phyloP scores from a whole-genome alignment of 2,113 vertebrate genomes.

The Edolisoma coerulescens region DNA sequence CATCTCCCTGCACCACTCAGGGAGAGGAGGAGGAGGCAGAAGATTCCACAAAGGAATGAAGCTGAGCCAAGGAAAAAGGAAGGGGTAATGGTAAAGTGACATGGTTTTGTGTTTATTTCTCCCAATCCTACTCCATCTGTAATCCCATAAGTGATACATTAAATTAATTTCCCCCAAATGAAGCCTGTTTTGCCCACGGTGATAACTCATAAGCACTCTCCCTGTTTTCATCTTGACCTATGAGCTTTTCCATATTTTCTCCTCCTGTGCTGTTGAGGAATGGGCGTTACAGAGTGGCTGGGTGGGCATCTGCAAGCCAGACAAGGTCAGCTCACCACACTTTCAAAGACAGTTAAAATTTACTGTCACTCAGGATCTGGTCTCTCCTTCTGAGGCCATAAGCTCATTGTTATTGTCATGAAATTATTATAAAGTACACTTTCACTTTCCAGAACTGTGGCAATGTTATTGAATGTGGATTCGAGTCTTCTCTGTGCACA shows the following conservation, averaged over 20 bases:
- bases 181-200: not conserved
- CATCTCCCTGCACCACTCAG: not conserved
- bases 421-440: not conserved
- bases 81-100: rapidly evolving
- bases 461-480: not conserved
- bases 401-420: not conserved
- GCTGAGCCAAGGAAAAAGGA: not conserved
- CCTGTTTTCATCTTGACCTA: not conserved
- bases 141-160: not conserved
- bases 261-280: not conserved
- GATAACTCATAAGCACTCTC: not conserved
- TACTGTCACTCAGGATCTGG: not conserved
- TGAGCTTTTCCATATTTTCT: not conserved
- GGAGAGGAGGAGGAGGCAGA: not conserved
- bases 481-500: not conserved
- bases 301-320: not conserved
- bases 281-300: not conserved
- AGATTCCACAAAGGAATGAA: not conserved
- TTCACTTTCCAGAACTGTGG: not conserved
- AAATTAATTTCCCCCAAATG: not conserved
- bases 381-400: not conserved
- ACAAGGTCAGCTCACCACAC: not conserved
- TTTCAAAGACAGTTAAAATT: not conserved
- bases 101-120: not conserved
- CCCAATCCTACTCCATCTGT: not conserved